Evolutionary conservation across 2,888 invertebrate genomes (phyloP).

Genomic region (Nyleta sp.): DNA sequence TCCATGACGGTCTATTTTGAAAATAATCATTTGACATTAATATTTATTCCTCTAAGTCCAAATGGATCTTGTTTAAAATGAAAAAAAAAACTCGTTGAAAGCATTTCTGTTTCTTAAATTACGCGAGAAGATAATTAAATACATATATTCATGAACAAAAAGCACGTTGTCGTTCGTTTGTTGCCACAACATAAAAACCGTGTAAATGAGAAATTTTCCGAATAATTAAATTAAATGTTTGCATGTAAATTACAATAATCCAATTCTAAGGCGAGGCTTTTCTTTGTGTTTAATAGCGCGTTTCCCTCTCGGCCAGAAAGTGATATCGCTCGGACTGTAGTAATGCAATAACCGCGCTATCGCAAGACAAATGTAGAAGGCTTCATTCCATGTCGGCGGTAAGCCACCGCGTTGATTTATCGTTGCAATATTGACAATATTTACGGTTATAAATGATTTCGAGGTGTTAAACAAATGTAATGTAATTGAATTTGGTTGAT

Average conservation of each 20-base stretch:
- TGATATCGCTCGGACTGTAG: conserved; percentile 58
- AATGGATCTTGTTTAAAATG: no score
- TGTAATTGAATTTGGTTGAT: neutral
- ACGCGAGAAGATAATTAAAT: no score
- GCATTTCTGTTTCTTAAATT: no score
- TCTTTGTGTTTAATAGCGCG: conserved; percentile 30
- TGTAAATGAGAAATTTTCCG: no score
- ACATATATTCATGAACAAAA: no score
- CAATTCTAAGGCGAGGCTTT: conserved; percentile 33
- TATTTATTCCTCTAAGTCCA: no score
- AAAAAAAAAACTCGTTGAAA: no score
- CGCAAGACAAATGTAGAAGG: conserved; percentile 62
- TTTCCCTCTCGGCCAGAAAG: conserved; percentile 30
- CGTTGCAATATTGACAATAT: conserved; percentile 61
- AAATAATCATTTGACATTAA: no score
- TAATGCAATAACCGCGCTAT: conserved; percentile 59
- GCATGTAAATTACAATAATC: conserved; percentile 49
- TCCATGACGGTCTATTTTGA: no score
- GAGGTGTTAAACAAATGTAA: conserved; percentile 31
- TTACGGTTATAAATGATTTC: conserved; percentile 48
- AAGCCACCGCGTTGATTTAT: conserved; percentile 57
- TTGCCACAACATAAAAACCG: no score
- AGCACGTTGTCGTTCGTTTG: no score
- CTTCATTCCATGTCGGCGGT: conserved; percentile 58
- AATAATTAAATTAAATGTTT: conserved; percentile 34